Evolutionary conservation across 2,888 invertebrate species (phyloP), one percentile per base, ranked within the genome.

Genomic region (Hyposoter dolosus): DNA sequence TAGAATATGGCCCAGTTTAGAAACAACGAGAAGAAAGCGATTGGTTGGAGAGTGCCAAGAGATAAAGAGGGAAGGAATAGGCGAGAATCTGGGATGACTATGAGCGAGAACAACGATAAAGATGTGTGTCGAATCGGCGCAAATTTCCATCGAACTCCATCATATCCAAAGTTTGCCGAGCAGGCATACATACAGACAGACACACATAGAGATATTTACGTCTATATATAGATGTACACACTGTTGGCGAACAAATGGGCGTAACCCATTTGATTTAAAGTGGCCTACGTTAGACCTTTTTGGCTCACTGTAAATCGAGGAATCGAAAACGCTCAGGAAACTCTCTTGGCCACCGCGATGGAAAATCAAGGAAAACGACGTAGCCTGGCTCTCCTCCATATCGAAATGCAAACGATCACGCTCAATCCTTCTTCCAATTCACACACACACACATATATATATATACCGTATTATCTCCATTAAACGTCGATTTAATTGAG

Each of bases 401-500:
- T 90, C 87, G 89, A 90, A 91, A 91, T 92, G 91, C 91, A 91
- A 92, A 92, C 90, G 89, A 88, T 85, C 87, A 65, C 50, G 60
- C 85, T 82, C 80, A 60, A 72, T 40, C 68, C 19, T 56, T 43
- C 45, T 47, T 56, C 66, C 69, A 15, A 35, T 65, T 76, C 65
- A 47, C 40, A 40, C 56, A 56, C 28, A 69, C 63, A 56, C 72
- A 40, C 53, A 63, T 45, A 63, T 32, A 65, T 76, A 65, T 76
- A 63, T 76, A 65, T 66, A 28, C 17, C 28, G 60, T n/a, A n/a
- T 9, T 15, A 75, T 23, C 56, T 15, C 19, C 72, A 87, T 89
- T 89, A 87, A 87, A 87, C 87, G 84, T 78, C 85, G 83, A 87
- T 88, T 90, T 92, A 92, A 92, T 92, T 90, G 91, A 92, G 91